Evolutionary conservation across 1,140 invertebrate species (phyloP).

Genomic region (Lucilia sericata): DNA sequence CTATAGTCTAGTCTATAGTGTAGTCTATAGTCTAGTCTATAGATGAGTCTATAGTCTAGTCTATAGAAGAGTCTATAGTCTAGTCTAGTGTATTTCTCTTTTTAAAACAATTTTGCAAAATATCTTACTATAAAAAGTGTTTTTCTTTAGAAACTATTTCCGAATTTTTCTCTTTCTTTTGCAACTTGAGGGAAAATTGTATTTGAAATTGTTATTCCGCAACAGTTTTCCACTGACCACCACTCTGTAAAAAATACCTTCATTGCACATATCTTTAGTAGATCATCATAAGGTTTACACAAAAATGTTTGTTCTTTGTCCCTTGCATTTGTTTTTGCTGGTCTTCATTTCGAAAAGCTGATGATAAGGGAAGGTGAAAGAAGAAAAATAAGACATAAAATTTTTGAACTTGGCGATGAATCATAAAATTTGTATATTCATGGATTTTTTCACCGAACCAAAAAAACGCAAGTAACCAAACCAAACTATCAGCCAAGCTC

Average conservation of each 20-base stretch:
- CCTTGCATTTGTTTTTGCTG: neutral
- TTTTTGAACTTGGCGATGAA: slow-evolving; percentile 33
- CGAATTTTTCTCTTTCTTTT: no score
- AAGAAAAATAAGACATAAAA: slow-evolving; percentile 39
- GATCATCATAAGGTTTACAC: neutral
- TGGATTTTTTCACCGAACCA: slow-evolving; percentile 32
- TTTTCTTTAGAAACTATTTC: no score
- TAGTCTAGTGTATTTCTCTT: no score
- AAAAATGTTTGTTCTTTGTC: slow-evolving; percentile 11
- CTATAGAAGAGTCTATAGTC: no score
- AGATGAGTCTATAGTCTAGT: no score
- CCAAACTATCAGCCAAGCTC: neutral
- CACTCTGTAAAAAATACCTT: neutral
- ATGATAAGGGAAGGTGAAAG: neutral
- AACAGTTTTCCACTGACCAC: no score
- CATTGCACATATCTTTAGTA: neutral
- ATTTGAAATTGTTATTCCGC: no score
- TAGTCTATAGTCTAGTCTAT: no score
- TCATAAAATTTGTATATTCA: slow-evolving; percentile 40
- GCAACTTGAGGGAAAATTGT: no score
- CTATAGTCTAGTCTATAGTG: no score
- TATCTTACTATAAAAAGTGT: no score
- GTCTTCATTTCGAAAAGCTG: neutral
- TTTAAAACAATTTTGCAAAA: no score
- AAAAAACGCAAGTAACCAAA: neutral